Base-by-base conservation (phyloP, 2,888 invertebrate genomes). In the Acheta domesticus region DNA sequence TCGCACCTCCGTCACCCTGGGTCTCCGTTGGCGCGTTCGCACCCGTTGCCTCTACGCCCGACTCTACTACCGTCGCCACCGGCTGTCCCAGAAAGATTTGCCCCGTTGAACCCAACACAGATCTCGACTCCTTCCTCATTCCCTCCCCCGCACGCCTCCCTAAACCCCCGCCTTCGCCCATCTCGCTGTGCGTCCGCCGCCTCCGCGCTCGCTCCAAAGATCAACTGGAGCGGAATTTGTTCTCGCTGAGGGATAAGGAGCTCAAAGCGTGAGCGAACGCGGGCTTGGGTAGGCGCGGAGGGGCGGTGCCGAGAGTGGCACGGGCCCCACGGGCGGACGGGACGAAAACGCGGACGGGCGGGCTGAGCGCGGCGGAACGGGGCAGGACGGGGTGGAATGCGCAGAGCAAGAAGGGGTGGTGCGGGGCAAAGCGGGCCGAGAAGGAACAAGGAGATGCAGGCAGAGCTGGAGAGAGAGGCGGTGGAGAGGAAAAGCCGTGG, bases 191-290 rank as follows among this genome's bases (percentile, higher is more conserved):
- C 16, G 16, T 1, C 62, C 4, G 4, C 14, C 62, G 11, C 62
- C 62, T 5, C 14, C 14, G 16, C 62, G 62, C 62, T 62, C 62
- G 62, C 62, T 62, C 62, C 62, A 62, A 62, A 62, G 62, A 62
- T 11, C 62, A 62, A 62, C 62, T 62, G 62, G 62, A 62, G 62
- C 62, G 62, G 62, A 62, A 62, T 62, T 62, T 62, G 62, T 62
- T 62, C 62, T 62, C 62, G 62, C 62, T 62, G 62, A 16, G 8
- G 62, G 62, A 62, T 62, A 62, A 62, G 62, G 62, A 62, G 62
- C 62, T 62, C 62, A 62, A 62, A 62, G 62, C 62, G 14, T 62
- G 14, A n/a, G 62, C 62, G 62, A n/a, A n/a, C n/a, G 62, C 62
- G 62, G n/a, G 62, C 16, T 14, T 14, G 62, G n/a, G 62, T 19